These are phyloP conservation scores for Alsophila aescularia DNA, from an alignment of 2,888 invertebrate species.

Conservation along the genomic window DNA sequence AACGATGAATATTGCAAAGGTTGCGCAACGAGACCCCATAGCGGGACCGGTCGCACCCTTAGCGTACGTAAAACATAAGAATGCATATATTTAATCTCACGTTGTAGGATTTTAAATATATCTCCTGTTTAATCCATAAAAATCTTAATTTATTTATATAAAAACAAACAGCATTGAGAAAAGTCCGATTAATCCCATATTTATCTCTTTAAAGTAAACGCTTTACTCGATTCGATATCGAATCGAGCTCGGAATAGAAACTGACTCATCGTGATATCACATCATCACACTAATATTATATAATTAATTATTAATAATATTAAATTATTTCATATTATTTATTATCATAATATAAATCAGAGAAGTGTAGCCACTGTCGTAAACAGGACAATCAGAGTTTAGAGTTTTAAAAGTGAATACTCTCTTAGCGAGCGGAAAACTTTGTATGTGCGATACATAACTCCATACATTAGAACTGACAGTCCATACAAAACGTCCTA, in stretches of 20 bases:
- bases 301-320: no score
- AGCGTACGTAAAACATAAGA: conserved; percentile 5
- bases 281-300: no score
- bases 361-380: no score
- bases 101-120: no score
- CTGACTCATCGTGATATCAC: conserved; percentile 34
- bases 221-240: conserved; percentile 20
- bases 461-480: no score
- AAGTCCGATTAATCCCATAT: conserved; percentile 20
- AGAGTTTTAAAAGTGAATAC: no score
- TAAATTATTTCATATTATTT: no score
- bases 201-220: conserved; percentile 23
- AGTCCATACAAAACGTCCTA: no score
- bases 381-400: no score
- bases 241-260: conserved; percentile 32
- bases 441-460: no score
- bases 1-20: conserved; percentile 69
- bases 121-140: neutral
- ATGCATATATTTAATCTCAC: neutral
- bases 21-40: conserved; percentile 58
- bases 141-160: conserved; percentile 1
- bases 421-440: no score
- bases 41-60: conserved; percentile 34
- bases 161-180: conserved; percentile 18
- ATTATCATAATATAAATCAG: no score